Base-by-base conservation (phyloP, 2,888 invertebrate genomes). In the Beris morrisii region DNA sequence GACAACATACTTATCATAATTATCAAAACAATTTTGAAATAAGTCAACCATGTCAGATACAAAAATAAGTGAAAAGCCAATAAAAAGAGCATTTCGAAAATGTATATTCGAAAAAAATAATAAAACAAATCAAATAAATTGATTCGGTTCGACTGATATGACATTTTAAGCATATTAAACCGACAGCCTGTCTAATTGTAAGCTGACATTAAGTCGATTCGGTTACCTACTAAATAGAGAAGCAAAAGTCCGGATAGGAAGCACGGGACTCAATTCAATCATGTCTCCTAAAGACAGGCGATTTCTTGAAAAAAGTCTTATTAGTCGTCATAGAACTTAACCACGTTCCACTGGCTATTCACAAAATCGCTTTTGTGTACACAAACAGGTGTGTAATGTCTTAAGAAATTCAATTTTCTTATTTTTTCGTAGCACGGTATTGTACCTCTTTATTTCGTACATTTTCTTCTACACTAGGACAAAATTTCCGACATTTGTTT, bases 111-210 rank as follows among this genome's bases (percentile, higher is more conserved):
- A 38, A 38, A 46, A 45, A 44, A 15, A 22, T 44, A 44, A 46
- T 31, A 53, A 64, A 64, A 64, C n/a, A n/a, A 55, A 45, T 48
- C 55, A 43, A 56, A 48, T 48, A 65, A 65, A 65, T 65, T 65
- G 65, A 65, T 56, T 56, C 55, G 38, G 50, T 61, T 61, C 52
- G 61, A 61, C 53, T 64, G 54, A 64, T 69, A 64, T 69, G 69
- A 69, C 67, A 65, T 45, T 43, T 69, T 67, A 67, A 69, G 67
- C 69, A 65, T 46, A 69, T 69, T 69, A 67, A 67, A 61, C 65
- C 61, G 68, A 65, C 65, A 65, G 65, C 68, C 57, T 57, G 61
- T 65, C 68, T 65, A 68, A 68, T 68, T 68, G 68, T 65, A 68
- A 68, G 65, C 68, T 52, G 56, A 56, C 46, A 45, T 52, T 65